These are phyloP conservation scores for Seriola quinqueradiata DNA, from an alignment of 2,113 vertebrate genomes.

Conservation along the genomic window DNA sequence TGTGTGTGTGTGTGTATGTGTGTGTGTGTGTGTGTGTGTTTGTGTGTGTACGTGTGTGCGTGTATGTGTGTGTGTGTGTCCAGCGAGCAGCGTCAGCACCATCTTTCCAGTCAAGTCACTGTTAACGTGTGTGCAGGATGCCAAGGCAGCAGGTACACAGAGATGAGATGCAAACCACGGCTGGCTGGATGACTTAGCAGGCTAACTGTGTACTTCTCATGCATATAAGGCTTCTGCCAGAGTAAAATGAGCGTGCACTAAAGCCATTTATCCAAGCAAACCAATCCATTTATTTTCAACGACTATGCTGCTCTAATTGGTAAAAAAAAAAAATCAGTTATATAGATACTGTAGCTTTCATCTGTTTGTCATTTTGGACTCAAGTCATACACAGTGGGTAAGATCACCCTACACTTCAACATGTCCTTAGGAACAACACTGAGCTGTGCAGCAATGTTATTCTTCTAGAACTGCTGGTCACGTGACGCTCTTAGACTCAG, in stretches of 20 bases:
- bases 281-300: slow-evolving; percentile 22
- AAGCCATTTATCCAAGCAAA: slow-evolving; percentile 14
- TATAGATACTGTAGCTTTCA: neutral
- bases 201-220: slow-evolving; percentile 34
- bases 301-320: neutral
- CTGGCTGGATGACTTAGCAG: slow-evolving; percentile 47
- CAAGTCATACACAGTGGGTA: neutral
- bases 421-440: neutral
- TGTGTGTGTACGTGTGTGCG: slow-evolving; percentile 39
- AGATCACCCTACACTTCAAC: neutral
- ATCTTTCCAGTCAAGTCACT: slow-evolving; percentile 59
- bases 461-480: neutral
- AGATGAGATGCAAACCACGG: slow-evolving; percentile 29
- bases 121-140: slow-evolving; percentile 50
- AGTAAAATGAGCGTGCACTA: neutral
- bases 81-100: slow-evolving; percentile 61
- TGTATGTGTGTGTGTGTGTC: slow-evolving; percentile 41
- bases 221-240: neutral
- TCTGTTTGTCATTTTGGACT: neutral
- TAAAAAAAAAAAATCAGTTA: neutral
- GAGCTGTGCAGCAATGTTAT: neutral
- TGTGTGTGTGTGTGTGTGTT: slow-evolving; percentile 32
- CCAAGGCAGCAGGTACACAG: slow-evolving; percentile 56
- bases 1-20: slow-evolving; percentile 23
- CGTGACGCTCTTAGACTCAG: neutral